Evolutionary conservation across 2,888 invertebrate genomes (phyloP).

Genomic region (Anticlea derivata): DNA sequence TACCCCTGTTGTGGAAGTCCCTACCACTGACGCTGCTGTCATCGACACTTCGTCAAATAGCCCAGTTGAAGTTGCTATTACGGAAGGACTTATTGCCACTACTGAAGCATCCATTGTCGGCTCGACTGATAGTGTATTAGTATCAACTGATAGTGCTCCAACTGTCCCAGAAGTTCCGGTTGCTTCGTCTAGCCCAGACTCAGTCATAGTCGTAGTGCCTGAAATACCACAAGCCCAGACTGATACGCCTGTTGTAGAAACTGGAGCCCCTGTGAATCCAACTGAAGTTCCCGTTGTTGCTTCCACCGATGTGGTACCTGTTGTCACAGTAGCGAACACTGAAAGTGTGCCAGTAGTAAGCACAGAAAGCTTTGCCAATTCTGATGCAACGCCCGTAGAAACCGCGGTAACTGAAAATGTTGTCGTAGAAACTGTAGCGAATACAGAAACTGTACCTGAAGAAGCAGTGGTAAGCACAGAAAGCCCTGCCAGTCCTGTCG

Average conservation of each 20-base stretch:
- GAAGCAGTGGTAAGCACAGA: too few relatives aligned
- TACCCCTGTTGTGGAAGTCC: slow-evolving; percentile 5
- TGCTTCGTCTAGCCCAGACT: not conserved
- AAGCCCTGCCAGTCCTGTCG: too few relatives aligned
- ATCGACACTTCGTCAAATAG: not conserved
- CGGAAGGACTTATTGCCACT: slow-evolving; percentile 6
- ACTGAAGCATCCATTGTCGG: slow-evolving; percentile 7
- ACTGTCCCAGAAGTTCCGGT: slow-evolving; percentile 2
- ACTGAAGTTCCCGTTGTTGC: not conserved
- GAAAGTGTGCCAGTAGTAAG: too few relatives aligned
- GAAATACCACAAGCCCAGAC: not conserved
- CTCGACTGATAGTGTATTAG: slow-evolving; percentile 8
- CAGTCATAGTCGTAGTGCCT: not conserved
- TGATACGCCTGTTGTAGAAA: slow-evolving; percentile 2
- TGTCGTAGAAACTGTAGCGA: too few relatives aligned
- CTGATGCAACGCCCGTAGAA: too few relatives aligned
- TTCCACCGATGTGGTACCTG: not conserved
- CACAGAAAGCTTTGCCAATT: too few relatives aligned
- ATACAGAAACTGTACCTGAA: too few relatives aligned
- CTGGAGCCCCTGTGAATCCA: not conserved
- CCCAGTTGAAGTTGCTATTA: slow-evolving; percentile 4
- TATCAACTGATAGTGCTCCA: not conserved
- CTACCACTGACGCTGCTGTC: not conserved
- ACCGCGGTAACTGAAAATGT: too few relatives aligned
- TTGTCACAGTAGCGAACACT: too few relatives aligned